Percentiles rank a stretch among this genome's conserved stretches.
phyloP scores from a whole-genome alignment of 2,888 invertebrate species.

The Pheosia tremula region DNA sequence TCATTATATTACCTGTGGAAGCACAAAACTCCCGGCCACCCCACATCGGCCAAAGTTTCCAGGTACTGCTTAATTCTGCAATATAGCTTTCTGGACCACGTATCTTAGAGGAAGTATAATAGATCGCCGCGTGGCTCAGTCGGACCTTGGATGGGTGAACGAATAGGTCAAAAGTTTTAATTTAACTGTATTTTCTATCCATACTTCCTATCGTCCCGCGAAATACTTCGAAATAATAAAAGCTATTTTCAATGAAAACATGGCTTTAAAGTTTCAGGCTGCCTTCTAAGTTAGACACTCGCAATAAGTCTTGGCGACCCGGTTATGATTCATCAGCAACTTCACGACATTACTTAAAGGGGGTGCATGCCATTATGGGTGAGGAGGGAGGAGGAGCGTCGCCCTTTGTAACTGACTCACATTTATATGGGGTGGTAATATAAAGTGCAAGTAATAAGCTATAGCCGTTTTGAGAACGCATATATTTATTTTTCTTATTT shows the following conservation, averaged over 20 bases:
- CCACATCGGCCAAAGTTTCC: no score
- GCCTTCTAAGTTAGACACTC: slow-evolving; percentile 23
- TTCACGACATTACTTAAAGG: slow-evolving; percentile 32
- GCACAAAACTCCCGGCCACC: no score
- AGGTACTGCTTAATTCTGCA: no score
- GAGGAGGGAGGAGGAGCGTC: slow-evolving; percentile 34
- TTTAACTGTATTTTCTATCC: neutral
- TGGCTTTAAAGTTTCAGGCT: slow-evolving; percentile 15
- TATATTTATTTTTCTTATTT: no score
- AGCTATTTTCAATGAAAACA: slow-evolving; percentile 15
- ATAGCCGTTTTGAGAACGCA: neutral
- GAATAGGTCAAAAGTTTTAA: no score
- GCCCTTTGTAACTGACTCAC: slow-evolving; percentile 50
- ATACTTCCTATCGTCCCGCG: neutral
- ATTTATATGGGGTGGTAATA: slow-evolving; percentile 18
- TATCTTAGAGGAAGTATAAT: no score
- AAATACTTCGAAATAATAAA: neutral
- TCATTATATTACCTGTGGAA: no score
- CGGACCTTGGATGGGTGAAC: no score
- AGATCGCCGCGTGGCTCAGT: no score
- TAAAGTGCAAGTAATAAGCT: slow-evolving; percentile 6
- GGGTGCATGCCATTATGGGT: slow-evolving; percentile 43
- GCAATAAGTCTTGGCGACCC: slow-evolving; percentile 33
- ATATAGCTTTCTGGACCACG: no score
- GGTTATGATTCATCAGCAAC: slow-evolving; percentile 39